Percentiles rank a stretch among this genome's conserved stretches.
Evolutionary conservation across 2,888 invertebrate species (phyloP).

Genomic region (Patella caerulea): DNA sequence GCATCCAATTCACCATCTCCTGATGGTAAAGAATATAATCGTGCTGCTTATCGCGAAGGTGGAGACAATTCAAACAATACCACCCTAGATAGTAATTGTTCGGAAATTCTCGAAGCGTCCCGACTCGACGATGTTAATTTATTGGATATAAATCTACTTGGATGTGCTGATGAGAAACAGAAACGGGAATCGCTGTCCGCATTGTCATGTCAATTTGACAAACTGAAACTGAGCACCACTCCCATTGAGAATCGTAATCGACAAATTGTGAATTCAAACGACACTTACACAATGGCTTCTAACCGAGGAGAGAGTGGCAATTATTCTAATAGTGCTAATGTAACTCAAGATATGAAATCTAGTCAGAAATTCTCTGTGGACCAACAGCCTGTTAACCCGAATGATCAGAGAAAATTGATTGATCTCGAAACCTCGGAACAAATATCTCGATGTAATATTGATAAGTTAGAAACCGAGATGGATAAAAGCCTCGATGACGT

Average conservation of each 20-base stretch:
- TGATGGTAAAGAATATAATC: constrained; percentile 9
- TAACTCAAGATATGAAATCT: neutral
- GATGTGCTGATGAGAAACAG: neutral
- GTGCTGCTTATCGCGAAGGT: constrained; percentile 5
- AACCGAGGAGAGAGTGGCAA: neutral
- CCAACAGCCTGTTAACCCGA: neutral
- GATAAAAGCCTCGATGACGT: neutral
- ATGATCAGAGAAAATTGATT: neutral
- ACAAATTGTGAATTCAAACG: too few species aligned
- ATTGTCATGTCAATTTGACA: neutral
- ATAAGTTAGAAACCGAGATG: neutral
- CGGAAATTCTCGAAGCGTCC: neutral
- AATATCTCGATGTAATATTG: neutral
- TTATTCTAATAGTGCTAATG: neutral
- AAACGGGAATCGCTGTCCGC: neutral
- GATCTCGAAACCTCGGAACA: neutral
- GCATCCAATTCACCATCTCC: constrained; percentile 30
- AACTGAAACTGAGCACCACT: neutral
- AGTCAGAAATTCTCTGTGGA: neutral
- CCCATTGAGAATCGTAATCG: neutral
- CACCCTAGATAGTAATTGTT: constrained; percentile 11
- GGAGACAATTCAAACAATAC: constrained; percentile 17
- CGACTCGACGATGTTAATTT: neutral
- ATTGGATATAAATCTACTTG: neutral
- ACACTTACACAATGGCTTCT: neutral